Percentiles rank a stretch among this genome's conserved stretches.
phyloP scores from a whole-genome alignment of 1,140 invertebrate species.

The Brachionus rubens region DNA sequence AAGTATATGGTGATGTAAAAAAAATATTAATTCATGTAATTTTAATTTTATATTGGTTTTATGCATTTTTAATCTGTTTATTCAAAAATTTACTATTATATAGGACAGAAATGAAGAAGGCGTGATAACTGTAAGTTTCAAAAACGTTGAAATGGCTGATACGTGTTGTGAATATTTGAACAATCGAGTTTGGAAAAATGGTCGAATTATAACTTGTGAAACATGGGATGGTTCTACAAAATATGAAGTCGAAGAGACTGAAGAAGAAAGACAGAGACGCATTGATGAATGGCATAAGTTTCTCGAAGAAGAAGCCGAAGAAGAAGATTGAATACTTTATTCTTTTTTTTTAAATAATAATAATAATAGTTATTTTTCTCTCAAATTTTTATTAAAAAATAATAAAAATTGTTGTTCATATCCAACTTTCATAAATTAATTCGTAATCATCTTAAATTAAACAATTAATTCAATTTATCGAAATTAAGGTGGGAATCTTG shows the following conservation, averaged over 20 bases:
- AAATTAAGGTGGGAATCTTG: not conserved
- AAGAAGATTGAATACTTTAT: not conserved
- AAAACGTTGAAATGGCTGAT: slow-evolving; percentile 40
- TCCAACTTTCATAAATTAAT: not conserved
- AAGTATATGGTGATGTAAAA: slow-evolving; percentile 40
- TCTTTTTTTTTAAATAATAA: not conserved
- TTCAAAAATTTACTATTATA: not conserved
- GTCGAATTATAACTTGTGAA: slow-evolving; percentile 35
- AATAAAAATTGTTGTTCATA: not conserved
- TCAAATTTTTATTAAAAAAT: slow-evolving; percentile 9
- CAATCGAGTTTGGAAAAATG: slow-evolving; percentile 46
- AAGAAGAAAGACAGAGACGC: slow-evolving; percentile 13
- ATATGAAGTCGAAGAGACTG: slow-evolving; percentile 38
- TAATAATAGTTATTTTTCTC: not conserved
- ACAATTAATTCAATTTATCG: not conserved
- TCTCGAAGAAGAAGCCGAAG: slow-evolving; percentile 8
- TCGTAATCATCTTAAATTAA: slow-evolving; percentile 24
- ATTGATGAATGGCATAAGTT: slow-evolving; percentile 38
- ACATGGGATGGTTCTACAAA: slow-evolving; percentile 42
- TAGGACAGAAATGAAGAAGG: slow-evolving; percentile 36
- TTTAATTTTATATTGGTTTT: not conserved
- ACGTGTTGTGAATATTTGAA: slow-evolving; percentile 45
- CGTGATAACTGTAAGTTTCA: slow-evolving; percentile 29
- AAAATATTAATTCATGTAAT: slow-evolving; percentile 44
- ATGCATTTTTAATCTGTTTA: not conserved